phyloP scores from a whole-genome alignment of 2,797 vertebrate species.

The Glyptemys insculpta region DNA sequence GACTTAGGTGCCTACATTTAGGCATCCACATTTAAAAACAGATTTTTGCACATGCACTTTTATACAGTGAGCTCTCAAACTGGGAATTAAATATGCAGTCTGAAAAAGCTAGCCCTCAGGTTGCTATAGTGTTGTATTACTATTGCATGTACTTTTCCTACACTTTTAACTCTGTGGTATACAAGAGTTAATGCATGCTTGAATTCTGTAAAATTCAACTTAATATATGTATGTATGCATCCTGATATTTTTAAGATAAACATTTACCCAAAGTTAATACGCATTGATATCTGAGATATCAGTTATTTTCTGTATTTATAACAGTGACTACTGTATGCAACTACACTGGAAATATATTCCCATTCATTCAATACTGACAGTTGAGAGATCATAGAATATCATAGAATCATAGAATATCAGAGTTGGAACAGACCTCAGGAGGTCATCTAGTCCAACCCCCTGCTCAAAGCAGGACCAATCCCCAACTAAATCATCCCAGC shows the following conservation, averaged over 20 bases:
- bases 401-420: too few species aligned
- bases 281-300: background rate
- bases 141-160: background rate
- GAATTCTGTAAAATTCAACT: background rate
- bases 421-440: too few species aligned
- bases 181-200: background rate
- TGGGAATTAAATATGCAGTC: background rate
- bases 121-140: background rate
- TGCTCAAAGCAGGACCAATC: too few species aligned
- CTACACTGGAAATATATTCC: background rate
- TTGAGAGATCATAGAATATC: background rate
- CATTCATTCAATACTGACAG: background rate
- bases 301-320: background rate
- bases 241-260: rapidly evolving
- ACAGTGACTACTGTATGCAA: rapidly evolving
- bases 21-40: background rate
- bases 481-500: too few species aligned
- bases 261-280: background rate
- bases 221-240: background rate
- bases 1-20: background rate
- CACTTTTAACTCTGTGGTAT: background rate
- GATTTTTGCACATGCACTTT: background rate
- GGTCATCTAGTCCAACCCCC: too few species aligned
- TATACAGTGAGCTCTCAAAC: background rate
- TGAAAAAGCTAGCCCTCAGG: background rate